Percentiles rank a stretch among this genome's conserved stretches.
Conservation (phyloP, 2,113 vertebrate species). For the Tor tambroides region DNA sequence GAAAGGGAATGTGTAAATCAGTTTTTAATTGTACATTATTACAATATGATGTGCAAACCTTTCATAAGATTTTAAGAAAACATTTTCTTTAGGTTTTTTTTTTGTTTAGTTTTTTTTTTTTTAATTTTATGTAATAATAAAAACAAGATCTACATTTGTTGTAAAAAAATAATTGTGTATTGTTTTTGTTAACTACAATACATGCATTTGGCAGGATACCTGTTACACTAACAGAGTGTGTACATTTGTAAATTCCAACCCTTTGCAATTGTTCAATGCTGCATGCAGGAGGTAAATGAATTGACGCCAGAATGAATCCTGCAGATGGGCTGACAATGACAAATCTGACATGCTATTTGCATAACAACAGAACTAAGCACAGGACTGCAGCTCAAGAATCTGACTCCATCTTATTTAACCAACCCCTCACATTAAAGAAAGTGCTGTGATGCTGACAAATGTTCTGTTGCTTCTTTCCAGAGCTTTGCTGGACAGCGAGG, state of each 20-base stretch:
- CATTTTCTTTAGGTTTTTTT: too few relatives aligned
- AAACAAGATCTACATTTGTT: not conserved
- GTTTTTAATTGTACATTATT: not conserved
- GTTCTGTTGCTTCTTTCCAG: conserved; percentile 61
- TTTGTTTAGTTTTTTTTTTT: too few relatives aligned
- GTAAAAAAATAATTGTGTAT: too few relatives aligned
- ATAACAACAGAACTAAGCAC: conserved; percentile 71
- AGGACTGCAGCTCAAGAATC: conserved; percentile 56
- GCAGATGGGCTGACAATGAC: conserved; percentile 75
- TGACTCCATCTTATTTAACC: conserved; percentile 49
- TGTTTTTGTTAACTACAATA: too few relatives aligned
- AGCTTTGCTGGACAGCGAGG: conserved; percentile 73
- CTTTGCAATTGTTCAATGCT: not conserved
- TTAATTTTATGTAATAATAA: too few relatives aligned
- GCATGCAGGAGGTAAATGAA: conserved; percentile 34
- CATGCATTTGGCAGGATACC: not conserved
- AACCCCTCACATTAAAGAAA: not conserved
- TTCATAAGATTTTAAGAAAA: too few relatives aligned
- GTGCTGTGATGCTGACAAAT: conserved; percentile 4
- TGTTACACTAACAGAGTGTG: conserved; percentile 3
- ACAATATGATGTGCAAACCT: not conserved
- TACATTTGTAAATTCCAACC: conserved; percentile 34
- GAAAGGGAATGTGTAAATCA: not conserved
- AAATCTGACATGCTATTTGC: conserved; percentile 69
- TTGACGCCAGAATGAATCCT: conserved; percentile 50